Evolutionary conservation across 2,113 vertebrate species (phyloP).

Genomic region (Datnioides undecimradiatus): DNA sequence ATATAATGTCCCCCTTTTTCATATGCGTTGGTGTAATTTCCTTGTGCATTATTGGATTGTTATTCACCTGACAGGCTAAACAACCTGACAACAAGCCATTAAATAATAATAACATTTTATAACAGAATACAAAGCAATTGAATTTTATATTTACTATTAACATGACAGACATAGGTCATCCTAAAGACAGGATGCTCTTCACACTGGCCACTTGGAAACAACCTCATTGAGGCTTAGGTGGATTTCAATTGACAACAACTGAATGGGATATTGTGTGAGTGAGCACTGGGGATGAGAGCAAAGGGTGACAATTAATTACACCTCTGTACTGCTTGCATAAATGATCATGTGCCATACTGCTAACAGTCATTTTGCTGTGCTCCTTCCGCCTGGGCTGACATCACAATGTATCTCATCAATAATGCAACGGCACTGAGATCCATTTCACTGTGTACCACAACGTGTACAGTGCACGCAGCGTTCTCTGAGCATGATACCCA

Average conservation of each 20-base stretch:
- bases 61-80: constrained; percentile 7
- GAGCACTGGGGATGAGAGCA: constrained; percentile 60
- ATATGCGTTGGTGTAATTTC: not conserved
- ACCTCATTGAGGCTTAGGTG: constrained; percentile 25
- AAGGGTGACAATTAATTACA: constrained; percentile 78
- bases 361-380: constrained; percentile 81
- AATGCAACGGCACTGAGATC: constrained; percentile 78
- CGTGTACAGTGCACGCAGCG: constrained; percentile 38
- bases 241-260: constrained; percentile 54
- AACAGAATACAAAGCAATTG: constrained; percentile 10
- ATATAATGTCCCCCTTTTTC: not conserved
- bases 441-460: constrained; percentile 73
- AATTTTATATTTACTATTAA: constrained; percentile 36
- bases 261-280: constrained; percentile 45
- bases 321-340: constrained; percentile 72
- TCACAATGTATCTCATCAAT: constrained; percentile 83
- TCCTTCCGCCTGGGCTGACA: constrained; percentile 80
- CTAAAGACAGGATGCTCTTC: constrained; percentile 38
- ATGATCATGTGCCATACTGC: constrained; percentile 72
- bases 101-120: constrained; percentile 2
- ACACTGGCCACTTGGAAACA: constrained; percentile 22
- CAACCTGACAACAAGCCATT: not conserved
- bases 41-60: not conserved
- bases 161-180: constrained; percentile 37
- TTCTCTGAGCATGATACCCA: constrained; percentile 61